Evolutionary conservation across 2,797 vertebrate genomes (phyloP).

Genomic region (Dryobates pubescens): DNA sequence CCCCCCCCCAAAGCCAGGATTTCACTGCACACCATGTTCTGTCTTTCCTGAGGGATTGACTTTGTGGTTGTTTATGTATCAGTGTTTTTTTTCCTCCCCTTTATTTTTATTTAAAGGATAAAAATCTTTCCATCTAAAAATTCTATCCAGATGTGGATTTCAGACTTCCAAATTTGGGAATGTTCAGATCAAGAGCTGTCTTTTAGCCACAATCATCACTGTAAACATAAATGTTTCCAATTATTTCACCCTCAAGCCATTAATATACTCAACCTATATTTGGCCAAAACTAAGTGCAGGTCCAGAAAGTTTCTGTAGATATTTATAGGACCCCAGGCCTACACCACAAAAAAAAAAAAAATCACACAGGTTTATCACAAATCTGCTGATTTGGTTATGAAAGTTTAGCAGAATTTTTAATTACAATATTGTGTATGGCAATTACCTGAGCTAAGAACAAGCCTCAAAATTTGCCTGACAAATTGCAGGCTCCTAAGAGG

Average conservation of each 20-base stretch:
- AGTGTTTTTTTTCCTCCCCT: not conserved
- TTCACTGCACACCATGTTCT: not conserved
- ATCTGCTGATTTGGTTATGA: not conserved
- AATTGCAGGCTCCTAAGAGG: not conserved
- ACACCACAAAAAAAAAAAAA: not conserved
- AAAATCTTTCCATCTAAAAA: slow-evolving; percentile 53
- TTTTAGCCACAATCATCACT: not conserved
- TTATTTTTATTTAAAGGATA: not conserved
- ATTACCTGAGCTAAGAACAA: not conserved
- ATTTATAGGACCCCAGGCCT: not conserved
- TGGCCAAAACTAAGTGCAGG: not conserved
- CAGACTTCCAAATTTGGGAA: slow-evolving; percentile 66
- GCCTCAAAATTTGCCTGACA: slow-evolving; percentile 9
- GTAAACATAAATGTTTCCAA: not conserved
- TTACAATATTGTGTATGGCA: not conserved
- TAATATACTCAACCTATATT: not conserved
- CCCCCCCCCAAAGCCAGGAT: too few species aligned
- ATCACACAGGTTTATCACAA: not conserved
- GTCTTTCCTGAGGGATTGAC: not conserved
- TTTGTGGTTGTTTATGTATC: not conserved
- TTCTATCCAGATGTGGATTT: slow-evolving; percentile 64
- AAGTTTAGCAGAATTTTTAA: not conserved
- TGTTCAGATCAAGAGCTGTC: slow-evolving; percentile 31
- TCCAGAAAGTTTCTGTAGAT: not conserved
- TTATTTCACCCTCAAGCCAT: slow-evolving; percentile 5